phyloP scores from a whole-genome alignment of 2,888 invertebrate genomes.

The Agrotis segetum region DNA sequence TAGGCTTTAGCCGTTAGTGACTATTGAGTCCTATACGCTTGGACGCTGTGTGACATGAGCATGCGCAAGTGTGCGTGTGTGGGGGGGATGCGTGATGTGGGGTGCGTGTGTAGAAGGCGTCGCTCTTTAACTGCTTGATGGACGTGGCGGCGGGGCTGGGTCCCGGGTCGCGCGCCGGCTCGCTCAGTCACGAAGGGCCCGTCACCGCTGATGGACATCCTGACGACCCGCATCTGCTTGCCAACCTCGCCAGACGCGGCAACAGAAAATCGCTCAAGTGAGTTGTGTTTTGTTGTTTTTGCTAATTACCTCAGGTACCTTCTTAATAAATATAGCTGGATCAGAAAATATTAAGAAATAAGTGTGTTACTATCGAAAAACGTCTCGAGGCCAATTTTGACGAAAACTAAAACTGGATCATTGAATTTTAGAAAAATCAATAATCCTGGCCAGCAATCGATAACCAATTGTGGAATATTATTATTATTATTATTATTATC shows the following conservation, averaged over 20 bases:
- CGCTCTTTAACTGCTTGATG: conserved; percentile 98
- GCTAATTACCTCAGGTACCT: not conserved
- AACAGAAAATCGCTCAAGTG: conserved; percentile 94
- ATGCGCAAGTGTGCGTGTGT: conserved; percentile 82
- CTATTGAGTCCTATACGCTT: conserved; percentile 69
- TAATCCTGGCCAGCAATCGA: too few relatives aligned
- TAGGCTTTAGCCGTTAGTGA: conserved; percentile 86
- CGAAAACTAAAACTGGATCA: too few relatives aligned
- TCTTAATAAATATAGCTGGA: too few relatives aligned
- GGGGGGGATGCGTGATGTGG: conserved; percentile 79
- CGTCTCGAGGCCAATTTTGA: too few relatives aligned
- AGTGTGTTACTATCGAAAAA: too few relatives aligned
- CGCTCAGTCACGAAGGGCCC: conserved; percentile 93
- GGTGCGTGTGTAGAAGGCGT: conserved; percentile 95
- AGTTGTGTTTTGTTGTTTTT: conserved; percentile 70
- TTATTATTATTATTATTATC: too few relatives aligned
- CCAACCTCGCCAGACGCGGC: conserved; percentile 93
- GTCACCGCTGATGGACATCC: conserved; percentile 81
- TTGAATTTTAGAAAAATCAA: too few relatives aligned
- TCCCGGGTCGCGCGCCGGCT: conserved; percentile 93
- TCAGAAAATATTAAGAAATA: too few relatives aligned
- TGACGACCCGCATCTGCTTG: conserved; percentile 92
- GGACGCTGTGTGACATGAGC: conserved; percentile 83
- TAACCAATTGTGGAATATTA: too few relatives aligned
- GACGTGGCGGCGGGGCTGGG: conserved; percentile 96